Evolutionary conservation across 1,140 invertebrate genomes (phyloP).

Genomic region (Aphelinus certus): DNA sequence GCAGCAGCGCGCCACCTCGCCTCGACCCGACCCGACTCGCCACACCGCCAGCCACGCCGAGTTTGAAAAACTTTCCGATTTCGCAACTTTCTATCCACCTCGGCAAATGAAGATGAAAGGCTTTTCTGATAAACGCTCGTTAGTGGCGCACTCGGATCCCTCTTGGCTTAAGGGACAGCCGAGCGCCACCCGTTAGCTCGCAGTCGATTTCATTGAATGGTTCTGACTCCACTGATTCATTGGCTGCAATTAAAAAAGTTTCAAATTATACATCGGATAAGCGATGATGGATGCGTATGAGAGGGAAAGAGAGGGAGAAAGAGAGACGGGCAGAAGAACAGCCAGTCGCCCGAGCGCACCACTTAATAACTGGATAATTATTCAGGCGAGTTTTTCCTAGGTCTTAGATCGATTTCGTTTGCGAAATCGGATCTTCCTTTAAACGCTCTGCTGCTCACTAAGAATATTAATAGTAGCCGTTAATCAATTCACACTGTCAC

Average conservation of each 20-base stretch:
- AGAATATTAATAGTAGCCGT: no score
- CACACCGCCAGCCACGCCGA: not conserved
- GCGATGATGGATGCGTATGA: constrained; percentile 22
- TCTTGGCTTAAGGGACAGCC: constrained; percentile 5
- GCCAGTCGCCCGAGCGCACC: not conserved
- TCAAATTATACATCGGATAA: constrained; percentile 34
- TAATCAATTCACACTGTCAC: no score
- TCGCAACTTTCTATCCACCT: constrained; percentile 13
- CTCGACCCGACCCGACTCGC: no score
- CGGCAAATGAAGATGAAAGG: constrained; percentile 49
- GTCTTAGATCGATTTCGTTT: no score
- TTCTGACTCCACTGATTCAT: constrained; percentile 15
- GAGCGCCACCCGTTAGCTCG: constrained; percentile 13
- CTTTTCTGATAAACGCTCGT: constrained; percentile 43
- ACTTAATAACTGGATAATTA: constrained; percentile 27
- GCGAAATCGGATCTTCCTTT: no score
- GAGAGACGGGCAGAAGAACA: no score
- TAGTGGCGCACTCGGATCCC: constrained; percentile 27
- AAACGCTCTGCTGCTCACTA: no score
- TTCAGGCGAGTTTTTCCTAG: no score
- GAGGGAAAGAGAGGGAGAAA: not conserved
- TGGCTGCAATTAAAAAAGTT: constrained; percentile 34
- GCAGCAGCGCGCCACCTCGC: no score
- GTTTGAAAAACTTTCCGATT: constrained; percentile 32
- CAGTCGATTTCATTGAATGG: constrained; percentile 30